These are phyloP conservation scores for Procambarus virginalis DNA, from an alignment of 1,140 invertebrate genomes.

Conservation along the genomic window DNA sequence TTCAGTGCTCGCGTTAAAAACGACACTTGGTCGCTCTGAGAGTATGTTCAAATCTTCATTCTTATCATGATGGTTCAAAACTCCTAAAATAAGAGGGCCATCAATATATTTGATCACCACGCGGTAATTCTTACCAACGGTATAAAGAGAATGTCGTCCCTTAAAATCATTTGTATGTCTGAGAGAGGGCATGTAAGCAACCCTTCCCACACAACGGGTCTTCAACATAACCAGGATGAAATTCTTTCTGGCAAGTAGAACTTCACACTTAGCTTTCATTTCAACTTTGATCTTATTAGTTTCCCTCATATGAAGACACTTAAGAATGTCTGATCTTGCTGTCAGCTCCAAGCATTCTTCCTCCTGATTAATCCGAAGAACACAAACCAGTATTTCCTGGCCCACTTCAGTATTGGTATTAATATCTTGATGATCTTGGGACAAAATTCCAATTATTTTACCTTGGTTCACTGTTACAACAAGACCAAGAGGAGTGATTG, in stretches of 20 bases:
- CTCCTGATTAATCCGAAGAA: slow-evolving; percentile 29
- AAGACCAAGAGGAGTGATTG: neutral
- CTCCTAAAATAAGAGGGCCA: neutral
- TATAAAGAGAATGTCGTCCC: neutral
- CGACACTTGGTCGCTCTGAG: neutral
- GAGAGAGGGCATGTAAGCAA: slow-evolving; percentile 26
- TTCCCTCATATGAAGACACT: neutral
- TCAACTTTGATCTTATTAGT: slow-evolving; percentile 11
- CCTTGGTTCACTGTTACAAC: neutral
- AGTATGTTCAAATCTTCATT: neutral
- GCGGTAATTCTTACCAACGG: slow-evolving; percentile 4
- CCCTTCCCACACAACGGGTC: neutral
- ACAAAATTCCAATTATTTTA: neutral
- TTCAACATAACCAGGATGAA: slow-evolving; percentile 35
- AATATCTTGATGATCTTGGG: neutral
- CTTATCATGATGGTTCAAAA: slow-evolving; percentile 14
- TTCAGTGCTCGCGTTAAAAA: neutral
- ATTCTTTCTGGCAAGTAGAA: slow-evolving; percentile 8
- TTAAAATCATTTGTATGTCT: slow-evolving; percentile 6
- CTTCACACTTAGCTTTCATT: slow-evolving; percentile 17
- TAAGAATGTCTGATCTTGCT: neutral
- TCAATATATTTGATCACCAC: slow-evolving; percentile 40
- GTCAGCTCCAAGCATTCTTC: slow-evolving; percentile 36
- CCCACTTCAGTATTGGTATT: neutral
- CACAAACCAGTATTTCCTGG: slow-evolving; percentile 1